Conservation (phyloP, 2,888 invertebrate species). For the Halocaridina rubra region DNA sequence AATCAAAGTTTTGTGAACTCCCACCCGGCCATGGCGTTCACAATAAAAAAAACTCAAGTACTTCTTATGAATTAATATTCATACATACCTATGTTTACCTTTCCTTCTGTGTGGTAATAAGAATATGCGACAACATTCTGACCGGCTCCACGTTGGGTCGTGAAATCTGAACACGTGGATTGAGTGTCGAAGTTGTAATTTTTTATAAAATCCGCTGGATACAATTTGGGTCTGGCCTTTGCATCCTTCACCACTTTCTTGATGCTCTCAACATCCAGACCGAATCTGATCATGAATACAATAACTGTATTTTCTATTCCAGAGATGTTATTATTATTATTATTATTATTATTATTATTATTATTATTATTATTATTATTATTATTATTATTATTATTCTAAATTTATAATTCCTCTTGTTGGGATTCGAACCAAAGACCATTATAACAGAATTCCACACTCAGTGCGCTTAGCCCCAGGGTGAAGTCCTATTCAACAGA, state of each 20-base stretch:
- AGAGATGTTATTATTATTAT: too few relatives aligned
- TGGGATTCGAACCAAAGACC: background rate
- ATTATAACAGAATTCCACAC: too few relatives aligned
- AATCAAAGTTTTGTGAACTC: background rate
- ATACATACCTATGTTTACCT: background rate
- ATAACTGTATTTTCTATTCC: too few relatives aligned
- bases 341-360: too few relatives aligned
- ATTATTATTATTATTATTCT: too few relatives aligned
- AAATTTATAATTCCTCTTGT: background rate
- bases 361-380: too few relatives aligned
- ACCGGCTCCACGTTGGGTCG: conserved; percentile 52
- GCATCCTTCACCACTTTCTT: background rate
- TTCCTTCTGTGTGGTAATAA: conserved; percentile 20
- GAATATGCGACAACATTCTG: conserved; percentile 50
- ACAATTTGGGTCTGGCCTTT: background rate
- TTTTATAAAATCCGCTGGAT: background rate
- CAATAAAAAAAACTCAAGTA: too few relatives aligned
- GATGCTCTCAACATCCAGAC: background rate
- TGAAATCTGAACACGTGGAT: conserved; percentile 53
- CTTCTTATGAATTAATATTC: background rate
- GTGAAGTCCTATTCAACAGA: too few relatives aligned
- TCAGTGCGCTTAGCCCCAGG: too few relatives aligned
- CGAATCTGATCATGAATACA: background rate
- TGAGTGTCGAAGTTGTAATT: background rate
- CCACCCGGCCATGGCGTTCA: too few relatives aligned